Evolutionary conservation across 2,888 invertebrate species (phyloP), one percentile per base, ranked within the genome.

Genomic region (Alitta virens): DNA sequence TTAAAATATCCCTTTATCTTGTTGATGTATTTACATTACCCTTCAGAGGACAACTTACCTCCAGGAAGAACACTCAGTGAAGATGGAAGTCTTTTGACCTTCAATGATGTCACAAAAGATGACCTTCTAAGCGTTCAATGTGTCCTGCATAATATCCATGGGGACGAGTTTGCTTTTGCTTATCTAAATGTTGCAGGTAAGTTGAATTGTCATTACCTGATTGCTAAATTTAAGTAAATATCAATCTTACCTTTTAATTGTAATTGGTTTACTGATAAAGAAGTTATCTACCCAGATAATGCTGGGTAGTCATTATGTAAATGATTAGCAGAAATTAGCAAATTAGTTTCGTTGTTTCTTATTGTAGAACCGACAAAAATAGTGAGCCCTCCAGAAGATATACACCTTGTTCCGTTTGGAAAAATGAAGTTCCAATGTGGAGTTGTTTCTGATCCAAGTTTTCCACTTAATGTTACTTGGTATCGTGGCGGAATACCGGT

Each of bases 401-500:
- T 59, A 38, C 24, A 46, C 40, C 55, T 64, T 21, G n/a, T 33
- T 2, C 53, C 53, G 9, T 50, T 46, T n/a, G 21, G 42, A 24
- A 25, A 50, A 9, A 38, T 62, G 24, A 50, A 21, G 14, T 64
- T 65, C 46, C 46, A 14, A 2, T 65, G 65, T 54, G 54, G 33
- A 2, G 57, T 46, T 42, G 50, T 56, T 49, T 38, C 65, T 3
- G 65, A 65, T 51, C 60, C 63, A 0, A 56, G 60, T 23, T 53
- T 60, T n/a, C 60, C 60, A 5, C 42, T 65, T n/a, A 27, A 24
- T 23, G 24, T 63, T n/a, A 27, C 24, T 14, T 65, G 65, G 65
- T 26, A 27, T 5, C 55, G 58, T 1, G 58, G 61, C 7, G 51
- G 40, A 23, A 63, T 60, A n/a, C 56, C 43, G 24, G 42, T 65